Evolutionary conservation across 1,140 invertebrate species (phyloP).

Genomic region (Drosophila tani): DNA sequence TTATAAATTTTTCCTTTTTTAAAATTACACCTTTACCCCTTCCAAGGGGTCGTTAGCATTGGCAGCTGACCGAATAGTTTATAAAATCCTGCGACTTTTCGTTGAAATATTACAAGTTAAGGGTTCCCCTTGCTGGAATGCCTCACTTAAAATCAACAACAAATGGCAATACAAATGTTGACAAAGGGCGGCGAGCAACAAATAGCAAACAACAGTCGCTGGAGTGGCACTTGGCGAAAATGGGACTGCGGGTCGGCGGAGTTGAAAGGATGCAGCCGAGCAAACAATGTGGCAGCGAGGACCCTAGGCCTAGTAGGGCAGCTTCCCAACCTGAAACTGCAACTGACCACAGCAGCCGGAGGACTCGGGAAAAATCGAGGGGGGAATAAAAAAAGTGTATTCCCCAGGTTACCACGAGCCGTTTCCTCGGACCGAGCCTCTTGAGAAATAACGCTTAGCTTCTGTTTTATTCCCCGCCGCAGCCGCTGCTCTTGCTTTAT

Average conservation of each 20-base stretch:
- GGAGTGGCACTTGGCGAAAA: slow-evolving; percentile 61
- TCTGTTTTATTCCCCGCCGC: slow-evolving; percentile 29
- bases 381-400: slow-evolving; percentile 22
- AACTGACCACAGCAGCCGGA: slow-evolving; percentile 50
- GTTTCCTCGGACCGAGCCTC: slow-evolving; percentile 34
- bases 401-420: slow-evolving; percentile 37
- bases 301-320: slow-evolving; percentile 28
- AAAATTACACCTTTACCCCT: not conserved
- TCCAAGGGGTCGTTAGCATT: not conserved
- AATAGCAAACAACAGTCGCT: slow-evolving; percentile 52
- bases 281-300: slow-evolving; percentile 34
- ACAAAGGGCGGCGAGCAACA: slow-evolving; percentile 56
- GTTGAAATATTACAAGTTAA: slow-evolving; percentile 5
- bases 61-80: slow-evolving; percentile 7
- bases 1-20: not conserved
- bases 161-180: slow-evolving; percentile 70
- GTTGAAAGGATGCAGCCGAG: slow-evolving; percentile 43
- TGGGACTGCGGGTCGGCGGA: slow-evolving; percentile 39
- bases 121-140: slow-evolving; percentile 7
- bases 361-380: not conserved
- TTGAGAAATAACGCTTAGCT: slow-evolving; percentile 79
- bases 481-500: slow-evolving; percentile 20
- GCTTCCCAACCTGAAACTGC: slow-evolving; percentile 7
- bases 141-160: slow-evolving; percentile 53
- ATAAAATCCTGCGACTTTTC: slow-evolving; percentile 19